phyloP scores from a whole-genome alignment of 2,113 vertebrate species.

The Nannobrachium achirus region DNA sequence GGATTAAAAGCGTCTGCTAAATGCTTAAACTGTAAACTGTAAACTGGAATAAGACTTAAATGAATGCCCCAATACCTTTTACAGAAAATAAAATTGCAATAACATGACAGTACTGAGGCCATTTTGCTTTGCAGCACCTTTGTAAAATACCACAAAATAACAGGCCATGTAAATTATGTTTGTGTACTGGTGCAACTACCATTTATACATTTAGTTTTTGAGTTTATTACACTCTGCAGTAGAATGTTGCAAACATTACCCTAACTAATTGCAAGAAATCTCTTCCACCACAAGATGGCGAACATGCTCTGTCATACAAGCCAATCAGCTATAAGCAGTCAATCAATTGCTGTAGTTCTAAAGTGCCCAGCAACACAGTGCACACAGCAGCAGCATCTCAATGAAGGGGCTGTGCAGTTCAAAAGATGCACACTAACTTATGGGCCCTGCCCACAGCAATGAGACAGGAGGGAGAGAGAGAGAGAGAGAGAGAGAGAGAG shows the following conservation, averaged over 20 bases:
- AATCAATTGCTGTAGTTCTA: conserved; percentile 37
- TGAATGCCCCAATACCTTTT: no score
- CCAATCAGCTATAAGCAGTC: background rate
- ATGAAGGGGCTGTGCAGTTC: conserved; percentile 48
- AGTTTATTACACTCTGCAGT: background rate
- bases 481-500: conserved; percentile 13
- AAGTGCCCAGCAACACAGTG: conserved; percentile 58
- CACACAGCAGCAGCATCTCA: conserved; percentile 49
- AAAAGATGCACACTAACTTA: conserved; percentile 39
- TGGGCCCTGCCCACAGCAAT: background rate
- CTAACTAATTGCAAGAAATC: background rate
- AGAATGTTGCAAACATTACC: background rate
- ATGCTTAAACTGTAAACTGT: no score
- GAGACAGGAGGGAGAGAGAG: conserved; percentile 10
- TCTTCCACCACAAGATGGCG: conserved; percentile 59
- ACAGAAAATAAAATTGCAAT: background rate
- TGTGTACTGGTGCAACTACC: background rate
- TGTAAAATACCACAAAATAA: background rate
- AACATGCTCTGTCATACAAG: background rate
- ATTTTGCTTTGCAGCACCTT: background rate
- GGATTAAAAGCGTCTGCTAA: no score
- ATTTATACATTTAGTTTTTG: background rate
- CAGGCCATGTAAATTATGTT: background rate
- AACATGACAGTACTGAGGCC: background rate
- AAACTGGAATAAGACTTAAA: no score